Percentiles rank a stretch among this genome's conserved stretches.
These are phyloP conservation scores for Hybognathus amarus DNA, from an alignment of 2,797 vertebrate species.

Conservation along the genomic window DNA sequence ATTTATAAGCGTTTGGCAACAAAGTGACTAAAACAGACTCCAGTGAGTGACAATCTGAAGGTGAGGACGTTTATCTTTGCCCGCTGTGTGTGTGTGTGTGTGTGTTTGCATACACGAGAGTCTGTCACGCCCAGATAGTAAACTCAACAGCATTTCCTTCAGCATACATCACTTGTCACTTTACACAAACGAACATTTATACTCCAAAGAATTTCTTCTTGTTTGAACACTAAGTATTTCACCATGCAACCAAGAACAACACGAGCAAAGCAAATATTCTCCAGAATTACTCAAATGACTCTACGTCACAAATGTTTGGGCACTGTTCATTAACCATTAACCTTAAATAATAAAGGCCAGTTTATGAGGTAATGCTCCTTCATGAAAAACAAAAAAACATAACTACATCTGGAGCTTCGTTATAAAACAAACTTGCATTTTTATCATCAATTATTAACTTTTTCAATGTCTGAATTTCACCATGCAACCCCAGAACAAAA, in stretches of 20 bases:
- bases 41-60: not conserved
- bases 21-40: conserved; percentile 8
- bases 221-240: conserved; percentile 1
- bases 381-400: not conserved
- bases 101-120: not conserved
- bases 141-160: conserved; percentile 9
- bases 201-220: conserved; percentile 14
- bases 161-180: conserved; percentile 24
- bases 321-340: not conserved
- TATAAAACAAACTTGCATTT: not conserved
- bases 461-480: not conserved
- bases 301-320: not conserved
- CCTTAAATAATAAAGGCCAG: not conserved
- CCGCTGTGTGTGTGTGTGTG: not conserved
- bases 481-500: not conserved
- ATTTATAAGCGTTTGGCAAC: not conserved
- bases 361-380: not conserved
- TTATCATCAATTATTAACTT: not conserved
- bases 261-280: not conserved
- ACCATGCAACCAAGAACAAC: not conserved
- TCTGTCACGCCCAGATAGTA: conserved; percentile 11
- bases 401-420: not conserved
- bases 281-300: not conserved
- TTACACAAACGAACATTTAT: conserved; percentile 12
- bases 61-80: not conserved